Evolutionary conservation across 2,888 invertebrate species (phyloP).

Genomic region (Geophilus truncorum): DNA sequence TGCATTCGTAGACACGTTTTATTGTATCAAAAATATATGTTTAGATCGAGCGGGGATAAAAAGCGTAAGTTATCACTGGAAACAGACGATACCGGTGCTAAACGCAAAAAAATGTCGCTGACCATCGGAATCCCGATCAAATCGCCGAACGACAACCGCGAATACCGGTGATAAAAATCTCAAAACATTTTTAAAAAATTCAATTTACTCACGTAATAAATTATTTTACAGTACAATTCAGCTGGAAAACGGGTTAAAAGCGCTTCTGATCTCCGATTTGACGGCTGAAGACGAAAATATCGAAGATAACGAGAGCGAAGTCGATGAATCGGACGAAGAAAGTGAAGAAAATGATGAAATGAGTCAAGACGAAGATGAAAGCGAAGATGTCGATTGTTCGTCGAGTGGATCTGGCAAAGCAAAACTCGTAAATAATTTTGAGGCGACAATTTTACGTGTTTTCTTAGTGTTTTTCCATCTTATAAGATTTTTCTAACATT

Average conservation of each 20-base stretch:
- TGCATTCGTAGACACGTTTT: no score
- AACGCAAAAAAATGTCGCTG: not conserved
- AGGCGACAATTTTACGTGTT: no score
- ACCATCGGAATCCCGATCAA: conserved; percentile 28
- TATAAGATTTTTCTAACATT: no score
- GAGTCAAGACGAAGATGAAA: not conserved
- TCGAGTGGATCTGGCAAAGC: not conserved
- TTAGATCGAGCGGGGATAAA: not conserved
- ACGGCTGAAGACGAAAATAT: not conserved
- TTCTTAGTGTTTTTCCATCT: no score
- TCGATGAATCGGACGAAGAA: conserved; percentile 18
- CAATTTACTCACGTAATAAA: not conserved
- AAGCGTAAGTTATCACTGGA: not conserved
- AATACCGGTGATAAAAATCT: conserved; percentile 30
- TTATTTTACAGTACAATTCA: conserved; percentile 31
- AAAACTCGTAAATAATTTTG: conserved; percentile 30
- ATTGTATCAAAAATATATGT: no score
- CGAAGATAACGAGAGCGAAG: conserved; percentile 23
- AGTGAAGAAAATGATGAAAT: conserved; percentile 25
- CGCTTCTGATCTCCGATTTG: conserved; percentile 35
- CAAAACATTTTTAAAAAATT: not conserved
- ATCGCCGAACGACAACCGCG: conserved; percentile 34
- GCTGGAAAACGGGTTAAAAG: conserved; percentile 36
- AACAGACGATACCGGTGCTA: not conserved
- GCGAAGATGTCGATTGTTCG: not conserved